phyloP scores from a whole-genome alignment of 2,888 invertebrate genomes.

The Xylocampa areola region DNA sequence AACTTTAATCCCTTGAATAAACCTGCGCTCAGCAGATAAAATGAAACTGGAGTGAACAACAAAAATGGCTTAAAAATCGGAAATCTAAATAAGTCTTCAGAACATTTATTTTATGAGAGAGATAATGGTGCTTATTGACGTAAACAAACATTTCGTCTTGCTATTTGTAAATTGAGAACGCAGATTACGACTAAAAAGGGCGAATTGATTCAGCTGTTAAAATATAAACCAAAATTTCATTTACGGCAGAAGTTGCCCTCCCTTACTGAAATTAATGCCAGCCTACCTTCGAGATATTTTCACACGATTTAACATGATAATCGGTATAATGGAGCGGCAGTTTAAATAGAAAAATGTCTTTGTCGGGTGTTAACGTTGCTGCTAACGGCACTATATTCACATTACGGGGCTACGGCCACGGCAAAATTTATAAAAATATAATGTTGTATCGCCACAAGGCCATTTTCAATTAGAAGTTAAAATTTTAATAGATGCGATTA shows the following conservation, averaged over 20 bases:
- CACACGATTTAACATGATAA: conserved; percentile 66
- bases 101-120: conserved; percentile 34
- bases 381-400: conserved; percentile 30
- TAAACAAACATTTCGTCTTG: conserved; percentile 29
- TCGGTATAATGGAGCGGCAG: conserved; percentile 62
- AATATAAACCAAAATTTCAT: conserved; percentile 56
- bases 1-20: conserved; percentile 19
- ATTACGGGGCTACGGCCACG: conserved; percentile 3
- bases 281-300: conserved; percentile 57
- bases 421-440: conserved; percentile 16
- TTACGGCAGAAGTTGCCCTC: conserved; percentile 54
- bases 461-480: conserved; percentile 3
- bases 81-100: conserved; percentile 34
- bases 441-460: neutral
- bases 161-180: conserved; percentile 21
- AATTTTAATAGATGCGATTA: neutral
- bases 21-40: conserved; percentile 18
- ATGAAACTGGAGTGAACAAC: conserved; percentile 22
- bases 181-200: conserved; percentile 45
- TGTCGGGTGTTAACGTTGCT: conserved; percentile 33
- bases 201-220: conserved; percentile 58
- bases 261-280: conserved; percentile 49
- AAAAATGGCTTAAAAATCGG: conserved; percentile 12
- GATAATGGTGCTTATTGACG: conserved; percentile 38
- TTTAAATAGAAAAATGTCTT: conserved; percentile 62